Percentiles rank a stretch among this genome's conserved stretches.
These are phyloP conservation scores for Drosophila kurseongensis DNA, from an alignment of 1,140 invertebrate genomes.

Conservation along the genomic window DNA sequence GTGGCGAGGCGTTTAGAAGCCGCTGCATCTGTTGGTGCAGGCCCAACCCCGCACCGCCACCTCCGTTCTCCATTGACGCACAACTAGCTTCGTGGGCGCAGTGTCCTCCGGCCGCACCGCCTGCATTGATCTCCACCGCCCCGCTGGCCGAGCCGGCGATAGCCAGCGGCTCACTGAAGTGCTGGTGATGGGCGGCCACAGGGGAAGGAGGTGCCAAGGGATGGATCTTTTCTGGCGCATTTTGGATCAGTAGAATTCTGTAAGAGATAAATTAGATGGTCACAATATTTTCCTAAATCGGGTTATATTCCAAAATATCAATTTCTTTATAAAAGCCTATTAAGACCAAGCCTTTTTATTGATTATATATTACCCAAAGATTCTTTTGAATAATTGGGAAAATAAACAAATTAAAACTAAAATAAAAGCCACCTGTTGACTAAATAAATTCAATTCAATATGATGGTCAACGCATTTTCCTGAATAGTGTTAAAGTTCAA, in stretches of 20 bases:
- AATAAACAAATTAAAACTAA: no score
- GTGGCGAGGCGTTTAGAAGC: slow-evolving; percentile 58
- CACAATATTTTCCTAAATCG: background rate
- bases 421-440: no score
- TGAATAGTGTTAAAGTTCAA: no score
- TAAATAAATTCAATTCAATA: no score
- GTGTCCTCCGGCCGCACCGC: slow-evolving; percentile 21
- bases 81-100: slow-evolving; percentile 46
- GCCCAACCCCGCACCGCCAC: slow-evolving; percentile 14
- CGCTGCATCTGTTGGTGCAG: slow-evolving; percentile 59
- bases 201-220: slow-evolving; percentile 86
- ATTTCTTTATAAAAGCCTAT: no score
- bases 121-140: slow-evolving; percentile 63
- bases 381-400: no score
- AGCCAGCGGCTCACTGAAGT: slow-evolving; percentile 55
- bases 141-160: slow-evolving; percentile 48
- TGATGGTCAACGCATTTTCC: no score
- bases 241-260: slow-evolving; percentile 95
- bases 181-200: slow-evolving; percentile 62
- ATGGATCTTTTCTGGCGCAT: slow-evolving; percentile 91
- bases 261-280: slow-evolving; percentile 54
- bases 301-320: no score
- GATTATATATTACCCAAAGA: no score
- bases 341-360: no score
- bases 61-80: slow-evolving; percentile 48